A percentile compares a stretch with the other conserved stretches of the same genome.
Conservation (phyloP, 2,797 vertebrate genomes). For the Gastrophryne carolinensis region DNA sequence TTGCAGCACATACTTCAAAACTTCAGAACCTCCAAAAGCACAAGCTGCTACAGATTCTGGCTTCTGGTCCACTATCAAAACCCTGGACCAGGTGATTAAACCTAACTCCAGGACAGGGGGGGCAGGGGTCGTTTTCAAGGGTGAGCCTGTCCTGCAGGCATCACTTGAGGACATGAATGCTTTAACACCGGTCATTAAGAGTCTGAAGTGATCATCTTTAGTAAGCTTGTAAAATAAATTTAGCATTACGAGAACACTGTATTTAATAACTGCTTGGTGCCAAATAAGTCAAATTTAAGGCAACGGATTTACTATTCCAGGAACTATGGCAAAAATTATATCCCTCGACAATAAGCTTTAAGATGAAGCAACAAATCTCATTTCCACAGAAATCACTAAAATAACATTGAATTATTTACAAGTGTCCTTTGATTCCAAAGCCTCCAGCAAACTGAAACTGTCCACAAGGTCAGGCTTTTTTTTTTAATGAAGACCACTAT, state of each 20-base stretch:
- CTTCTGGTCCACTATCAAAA: too few species aligned
- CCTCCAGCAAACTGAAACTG: neutral
- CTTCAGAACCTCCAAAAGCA: too few species aligned
- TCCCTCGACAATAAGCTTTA: neutral
- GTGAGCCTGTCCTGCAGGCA: too few species aligned
- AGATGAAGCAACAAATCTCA: constrained; percentile 3
- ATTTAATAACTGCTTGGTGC: constrained; percentile 1
- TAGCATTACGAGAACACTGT: neutral
- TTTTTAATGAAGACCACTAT: constrained; percentile 72
- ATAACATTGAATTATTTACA: constrained; percentile 39
- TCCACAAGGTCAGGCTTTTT: constrained; percentile 18
- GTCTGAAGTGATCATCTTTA: neutral
- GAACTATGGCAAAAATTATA: neutral
- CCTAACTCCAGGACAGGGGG: too few species aligned
- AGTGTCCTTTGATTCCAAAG: constrained; percentile 9
- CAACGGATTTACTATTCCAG: too few species aligned
- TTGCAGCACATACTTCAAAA: too few species aligned
- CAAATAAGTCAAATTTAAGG: neutral
- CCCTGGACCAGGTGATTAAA: too few species aligned
- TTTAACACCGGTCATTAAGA: neutral
- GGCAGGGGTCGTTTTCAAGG: too few species aligned
- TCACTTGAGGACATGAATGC: too few species aligned
- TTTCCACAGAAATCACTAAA: constrained; percentile 36
- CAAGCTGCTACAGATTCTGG: too few species aligned
- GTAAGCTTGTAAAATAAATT: too few species aligned